These are phyloP conservation scores for Aplodontia rufa DNA, from an alignment of 2,113 vertebrate genomes.

Conservation along the genomic window DNA sequence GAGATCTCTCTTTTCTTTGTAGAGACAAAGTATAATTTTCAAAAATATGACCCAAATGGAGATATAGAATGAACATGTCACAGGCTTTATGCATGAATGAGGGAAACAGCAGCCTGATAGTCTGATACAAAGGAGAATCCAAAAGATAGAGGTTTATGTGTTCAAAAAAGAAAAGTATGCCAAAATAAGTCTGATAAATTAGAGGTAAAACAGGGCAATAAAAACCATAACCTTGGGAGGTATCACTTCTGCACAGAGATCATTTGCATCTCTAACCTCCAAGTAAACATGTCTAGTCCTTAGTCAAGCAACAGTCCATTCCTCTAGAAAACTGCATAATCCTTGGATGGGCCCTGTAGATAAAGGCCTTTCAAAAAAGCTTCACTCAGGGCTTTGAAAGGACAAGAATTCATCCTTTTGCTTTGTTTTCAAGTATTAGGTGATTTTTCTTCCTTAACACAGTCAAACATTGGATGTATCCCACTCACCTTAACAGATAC, in stretches of 20 bases:
- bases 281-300: slow-evolving; percentile 31
- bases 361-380: slow-evolving; percentile 42
- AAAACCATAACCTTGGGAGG: background rate
- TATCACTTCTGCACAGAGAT: slow-evolving; percentile 35
- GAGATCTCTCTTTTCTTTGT: slow-evolving; percentile 9
- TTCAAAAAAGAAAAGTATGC: slow-evolving; percentile 20
- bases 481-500: background rate
- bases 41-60: slow-evolving; percentile 25
- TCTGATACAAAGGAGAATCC: slow-evolving; percentile 34
- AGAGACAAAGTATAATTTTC: background rate
- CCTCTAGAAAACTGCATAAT: slow-evolving; percentile 1
- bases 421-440: slow-evolving; percentile 36
- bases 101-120: background rate
- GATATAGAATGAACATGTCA: slow-evolving; percentile 12
- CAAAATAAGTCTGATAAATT: slow-evolving; percentile 41
- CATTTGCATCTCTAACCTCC: slow-evolving; percentile 27
- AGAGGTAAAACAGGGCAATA: slow-evolving; percentile 23
- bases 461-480: background rate
- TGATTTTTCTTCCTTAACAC: slow-evolving; percentile 55
- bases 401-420: slow-evolving; percentile 16
- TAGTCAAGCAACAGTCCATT: slow-evolving; percentile 21
- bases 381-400: background rate
- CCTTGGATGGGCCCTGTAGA: background rate
- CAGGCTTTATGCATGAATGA: background rate
- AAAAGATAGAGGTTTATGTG: slow-evolving; percentile 25